Conservation (phyloP, 2,113 vertebrate species). For the Syngnathus scovelli region DNA sequence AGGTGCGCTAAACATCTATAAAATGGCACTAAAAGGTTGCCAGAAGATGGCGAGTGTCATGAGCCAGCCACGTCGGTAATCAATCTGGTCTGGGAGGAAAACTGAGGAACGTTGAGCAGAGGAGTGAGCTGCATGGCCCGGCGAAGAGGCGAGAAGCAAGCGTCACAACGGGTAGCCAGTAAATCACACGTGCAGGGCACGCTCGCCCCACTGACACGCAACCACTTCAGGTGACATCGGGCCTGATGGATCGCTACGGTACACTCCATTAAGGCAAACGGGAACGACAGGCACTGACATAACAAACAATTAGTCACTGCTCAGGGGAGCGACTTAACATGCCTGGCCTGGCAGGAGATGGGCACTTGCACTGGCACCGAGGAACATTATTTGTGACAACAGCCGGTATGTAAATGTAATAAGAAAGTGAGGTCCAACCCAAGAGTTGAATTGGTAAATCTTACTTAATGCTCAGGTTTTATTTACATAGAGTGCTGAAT, state of each 20-base stretch:
- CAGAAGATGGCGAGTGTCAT: slow-evolving; percentile 67
- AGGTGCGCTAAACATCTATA: slow-evolving; percentile 75
- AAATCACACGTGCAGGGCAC: slow-evolving; percentile 67
- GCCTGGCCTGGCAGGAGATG: slow-evolving; percentile 35
- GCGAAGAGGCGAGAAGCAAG: slow-evolving; percentile 50
- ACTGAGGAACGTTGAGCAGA: slow-evolving; percentile 38
- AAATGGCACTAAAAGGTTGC: slow-evolving; percentile 76
- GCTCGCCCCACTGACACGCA: slow-evolving; percentile 58
- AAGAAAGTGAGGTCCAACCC: not conserved
- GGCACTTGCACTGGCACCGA: slow-evolving; percentile 12
- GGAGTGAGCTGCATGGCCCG: slow-evolving; percentile 42
- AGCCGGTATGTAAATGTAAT: not conserved
- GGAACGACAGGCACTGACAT: slow-evolving; percentile 64
- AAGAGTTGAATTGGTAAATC: not conserved
- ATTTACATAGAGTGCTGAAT: not conserved
- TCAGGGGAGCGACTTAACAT: slow-evolving; percentile 47
- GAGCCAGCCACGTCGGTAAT: slow-evolving; percentile 62
- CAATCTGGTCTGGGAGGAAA: slow-evolving; percentile 65
- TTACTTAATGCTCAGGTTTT: not conserved
- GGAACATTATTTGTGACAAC: not conserved
- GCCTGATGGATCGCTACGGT: slow-evolving; percentile 71
- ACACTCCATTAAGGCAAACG: slow-evolving; percentile 73
- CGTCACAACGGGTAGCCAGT: slow-evolving; percentile 56
- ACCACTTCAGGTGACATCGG: slow-evolving; percentile 66
- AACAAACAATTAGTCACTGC: slow-evolving; percentile 75